A percentile compares a stretch with the other conserved stretches of the same genome.
Conservation (phyloP, 2,888 invertebrate species). For the Andrena flavipes region DNA sequence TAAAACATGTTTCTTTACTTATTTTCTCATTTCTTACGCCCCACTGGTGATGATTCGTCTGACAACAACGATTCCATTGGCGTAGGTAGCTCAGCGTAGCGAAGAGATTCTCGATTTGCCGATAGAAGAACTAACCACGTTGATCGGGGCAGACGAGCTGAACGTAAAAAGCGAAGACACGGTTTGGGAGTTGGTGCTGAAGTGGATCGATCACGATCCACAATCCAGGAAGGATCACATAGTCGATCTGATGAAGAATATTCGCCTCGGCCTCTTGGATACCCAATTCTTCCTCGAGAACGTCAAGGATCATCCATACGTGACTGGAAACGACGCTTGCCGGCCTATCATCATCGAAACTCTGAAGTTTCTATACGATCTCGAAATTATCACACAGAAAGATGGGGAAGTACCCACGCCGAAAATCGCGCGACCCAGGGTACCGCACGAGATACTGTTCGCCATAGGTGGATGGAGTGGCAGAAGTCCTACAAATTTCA, state of each 20-base stretch:
- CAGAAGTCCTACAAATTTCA: conserved; percentile 86
- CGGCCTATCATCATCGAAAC: conserved; percentile 96
- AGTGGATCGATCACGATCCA: conserved; percentile 94
- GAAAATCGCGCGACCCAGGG: conserved; percentile 92
- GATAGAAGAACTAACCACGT: conserved; percentile 90
- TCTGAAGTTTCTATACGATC: conserved; percentile 95
- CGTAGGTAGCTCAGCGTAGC: conserved; percentile 89
- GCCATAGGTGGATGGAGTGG: conserved; percentile 93
- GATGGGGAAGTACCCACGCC: conserved; percentile 95
- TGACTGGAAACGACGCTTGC: conserved; percentile 92
- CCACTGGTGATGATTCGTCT: not conserved
- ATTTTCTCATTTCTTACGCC: too few relatives aligned
- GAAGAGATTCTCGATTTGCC: conserved; percentile 91
- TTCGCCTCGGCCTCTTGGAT: conserved; percentile 93
- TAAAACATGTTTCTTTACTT: not conserved
- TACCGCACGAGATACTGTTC: conserved; percentile 95
- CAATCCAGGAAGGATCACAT: conserved; percentile 90
- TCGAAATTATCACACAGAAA: conserved; percentile 93
- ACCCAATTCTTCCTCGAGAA: conserved; percentile 96
- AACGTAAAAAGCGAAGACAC: conserved; percentile 95
- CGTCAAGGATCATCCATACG: conserved; percentile 95
- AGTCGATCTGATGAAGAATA: conserved; percentile 92
- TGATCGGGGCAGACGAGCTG: conserved; percentile 93
- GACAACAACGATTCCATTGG: conserved; percentile 11
- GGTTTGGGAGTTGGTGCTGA: conserved; percentile 94